These are phyloP conservation scores for Dendrolimus pini DNA, from an alignment of 2,888 invertebrate species.

Conservation along the genomic window DNA sequence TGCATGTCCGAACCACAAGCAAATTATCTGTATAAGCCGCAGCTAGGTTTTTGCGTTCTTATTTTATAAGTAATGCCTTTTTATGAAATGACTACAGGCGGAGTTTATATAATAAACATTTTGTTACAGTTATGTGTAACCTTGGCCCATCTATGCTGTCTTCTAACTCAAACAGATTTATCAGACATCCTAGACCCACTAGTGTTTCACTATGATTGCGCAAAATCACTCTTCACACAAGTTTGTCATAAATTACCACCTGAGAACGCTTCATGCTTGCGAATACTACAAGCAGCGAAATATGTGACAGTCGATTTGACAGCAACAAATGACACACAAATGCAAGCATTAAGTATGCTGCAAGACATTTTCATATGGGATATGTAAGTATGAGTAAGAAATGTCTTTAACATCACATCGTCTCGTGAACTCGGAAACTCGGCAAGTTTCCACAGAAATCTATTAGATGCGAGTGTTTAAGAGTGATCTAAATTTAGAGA, in stretches of 20 bases:
- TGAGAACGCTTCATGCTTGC: slow-evolving; percentile 56
- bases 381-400: slow-evolving; percentile 24
- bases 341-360: slow-evolving; percentile 53
- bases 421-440: too few relatives aligned
- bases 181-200: slow-evolving; percentile 66
- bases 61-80: too few relatives aligned
- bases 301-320: slow-evolving; percentile 61
- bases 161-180: slow-evolving; percentile 78
- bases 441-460: too few relatives aligned
- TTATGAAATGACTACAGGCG: too few relatives aligned
- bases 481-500: too few relatives aligned
- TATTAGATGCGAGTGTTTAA: too few relatives aligned
- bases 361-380: slow-evolving; percentile 70
- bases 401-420: neutral
- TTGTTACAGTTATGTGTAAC: slow-evolving; percentile 81
- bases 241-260: slow-evolving; percentile 57
- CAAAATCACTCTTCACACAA: slow-evolving; percentile 50
- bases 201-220: slow-evolving; percentile 61
- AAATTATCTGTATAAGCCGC: too few relatives aligned
- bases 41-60: too few relatives aligned
- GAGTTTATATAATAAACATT: neutral
- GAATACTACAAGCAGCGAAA: slow-evolving; percentile 63
- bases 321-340: slow-evolving; percentile 42
- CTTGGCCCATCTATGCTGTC: slow-evolving; percentile 81
- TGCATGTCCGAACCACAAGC: too few relatives aligned